Percentiles rank a stretch among this genome's conserved stretches.
These are phyloP conservation scores for Dysdera silvatica DNA, from an alignment of 1,140 invertebrate species.

Conservation along the genomic window DNA sequence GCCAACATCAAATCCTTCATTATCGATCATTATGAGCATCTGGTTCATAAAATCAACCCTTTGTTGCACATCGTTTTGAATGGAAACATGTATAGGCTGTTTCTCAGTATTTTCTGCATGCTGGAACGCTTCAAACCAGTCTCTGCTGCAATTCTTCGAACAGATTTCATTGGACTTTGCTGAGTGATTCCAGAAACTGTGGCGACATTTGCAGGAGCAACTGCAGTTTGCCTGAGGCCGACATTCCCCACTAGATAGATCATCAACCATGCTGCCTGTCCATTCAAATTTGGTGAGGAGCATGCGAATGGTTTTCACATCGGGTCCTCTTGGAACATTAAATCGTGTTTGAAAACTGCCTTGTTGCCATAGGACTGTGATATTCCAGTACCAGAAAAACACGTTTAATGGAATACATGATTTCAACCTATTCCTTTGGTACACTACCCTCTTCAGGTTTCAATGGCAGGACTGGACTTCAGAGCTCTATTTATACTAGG, in stretches of 20 bases:
- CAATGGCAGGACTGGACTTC: no score
- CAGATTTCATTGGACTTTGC: not conserved
- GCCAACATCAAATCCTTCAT: not conserved
- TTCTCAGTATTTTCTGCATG: constrained; percentile 3
- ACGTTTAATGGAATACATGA: not conserved
- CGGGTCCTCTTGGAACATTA: not conserved
- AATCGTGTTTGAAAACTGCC: not conserved
- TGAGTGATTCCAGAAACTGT: not conserved
- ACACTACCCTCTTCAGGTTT: not conserved
- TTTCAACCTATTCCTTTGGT: not conserved
- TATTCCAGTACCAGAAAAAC: not conserved
- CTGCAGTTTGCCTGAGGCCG: not conserved
- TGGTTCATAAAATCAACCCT: not conserved
- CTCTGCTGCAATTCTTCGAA: not conserved
- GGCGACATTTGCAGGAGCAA: not conserved
- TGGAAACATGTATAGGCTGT: not conserved
- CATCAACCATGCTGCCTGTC: not conserved
- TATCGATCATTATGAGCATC: not conserved
- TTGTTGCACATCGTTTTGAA: not conserved
- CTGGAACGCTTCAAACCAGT: not conserved
- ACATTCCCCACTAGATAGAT: not conserved
- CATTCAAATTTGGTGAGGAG: not conserved
- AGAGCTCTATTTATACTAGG: no score
- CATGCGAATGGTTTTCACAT: not conserved
- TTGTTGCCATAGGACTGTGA: not conserved